Evolutionary conservation across 2,113 vertebrate genomes (phyloP), one percentile per base, ranked within the genome.

Genomic region (Myiopsitta monachus): DNA sequence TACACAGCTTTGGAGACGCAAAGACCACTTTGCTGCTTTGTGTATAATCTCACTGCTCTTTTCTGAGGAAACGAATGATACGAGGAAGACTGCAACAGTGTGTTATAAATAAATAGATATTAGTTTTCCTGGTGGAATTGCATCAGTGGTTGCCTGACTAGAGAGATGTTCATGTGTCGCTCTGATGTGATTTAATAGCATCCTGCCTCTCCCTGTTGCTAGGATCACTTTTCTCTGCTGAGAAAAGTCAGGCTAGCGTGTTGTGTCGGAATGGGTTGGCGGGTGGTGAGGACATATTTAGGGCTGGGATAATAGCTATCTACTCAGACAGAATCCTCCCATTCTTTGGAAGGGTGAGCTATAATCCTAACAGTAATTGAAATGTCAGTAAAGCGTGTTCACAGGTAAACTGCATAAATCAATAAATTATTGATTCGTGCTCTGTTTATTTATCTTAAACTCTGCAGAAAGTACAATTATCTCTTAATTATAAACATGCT

Each of bases 401-500:
- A 87, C 93, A 98, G 92, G 96, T 97, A 97, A 97, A 86, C 96
- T 92, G 93, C 88, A 87, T 95, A 72, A 96, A 97, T 98, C 95
- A 69, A 98, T 98, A 95, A 68, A 27, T 55, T 97, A 97, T 98
- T 95, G 98, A 98, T 97, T 96, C 90, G 90, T 22, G 59, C 92
- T 95, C 91, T 96, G 93, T 97, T 98, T 97, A 96, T 97, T 97
- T 97, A 91, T 96, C 93, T 96, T 96, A 91, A 94, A 95, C 70
- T 57, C 93, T 91, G 83, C 82, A 98, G 95, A 97, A 97, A 97
- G 95, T 94, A 94, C 96, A 98, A 97, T 97, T 97, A 97, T 95
- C 93, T 24, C 96, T 98, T 98, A 97, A 98, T 98, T 98, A 97
- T 96, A 97, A 97, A 96, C 96, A 97, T 67, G 70, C 95, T 87